Conservation (phyloP, 2,888 invertebrate species). For the Tiphia femorata region DNA sequence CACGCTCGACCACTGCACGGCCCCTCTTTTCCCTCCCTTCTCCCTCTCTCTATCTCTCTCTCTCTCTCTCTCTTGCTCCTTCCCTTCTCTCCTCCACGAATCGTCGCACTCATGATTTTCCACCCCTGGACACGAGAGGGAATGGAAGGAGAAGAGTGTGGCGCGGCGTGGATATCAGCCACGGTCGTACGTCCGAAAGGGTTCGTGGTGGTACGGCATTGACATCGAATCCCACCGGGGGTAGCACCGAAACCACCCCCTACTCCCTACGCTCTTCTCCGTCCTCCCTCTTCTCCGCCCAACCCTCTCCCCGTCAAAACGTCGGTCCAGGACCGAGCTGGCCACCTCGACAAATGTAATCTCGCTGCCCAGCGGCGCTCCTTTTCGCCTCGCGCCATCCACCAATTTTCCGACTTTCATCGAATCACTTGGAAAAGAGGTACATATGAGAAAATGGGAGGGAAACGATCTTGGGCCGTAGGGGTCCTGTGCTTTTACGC, state of each 20-base stretch:
- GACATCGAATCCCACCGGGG: slow-evolving; percentile 47
- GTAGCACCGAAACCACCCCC: slow-evolving; percentile 7
- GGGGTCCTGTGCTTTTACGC: too few species aligned
- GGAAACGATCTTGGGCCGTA: too few species aligned
- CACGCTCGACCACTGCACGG: slow-evolving; percentile 47
- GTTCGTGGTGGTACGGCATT: slow-evolving; percentile 39
- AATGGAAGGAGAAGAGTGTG: slow-evolving; percentile 22
- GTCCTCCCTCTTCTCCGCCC: neutral
- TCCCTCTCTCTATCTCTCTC: neutral
- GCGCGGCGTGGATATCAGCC: slow-evolving; percentile 38
- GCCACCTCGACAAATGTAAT: slow-evolving; percentile 57
- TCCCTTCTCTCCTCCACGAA: slow-evolving; percentile 15
- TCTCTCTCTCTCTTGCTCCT: neutral
- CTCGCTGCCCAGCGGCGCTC: slow-evolving; percentile 48
- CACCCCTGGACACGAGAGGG: slow-evolving; percentile 29
- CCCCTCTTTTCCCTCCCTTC: slow-evolving; percentile 13
- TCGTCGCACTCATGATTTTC: slow-evolving; percentile 43
- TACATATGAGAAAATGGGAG: too few species aligned
- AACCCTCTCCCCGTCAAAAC: slow-evolving; percentile 3
- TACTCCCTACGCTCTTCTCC: neutral
- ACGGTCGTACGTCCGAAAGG: slow-evolving; percentile 26
- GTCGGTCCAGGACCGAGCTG: slow-evolving; percentile 26
- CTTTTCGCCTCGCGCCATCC: slow-evolving; percentile 1
- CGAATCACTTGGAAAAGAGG: too few species aligned
- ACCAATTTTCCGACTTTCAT: too few species aligned